Evolutionary conservation across 1,140 invertebrate species (phyloP), one percentile per base, ranked within the genome.

Genomic region (Phortica variegata): DNA sequence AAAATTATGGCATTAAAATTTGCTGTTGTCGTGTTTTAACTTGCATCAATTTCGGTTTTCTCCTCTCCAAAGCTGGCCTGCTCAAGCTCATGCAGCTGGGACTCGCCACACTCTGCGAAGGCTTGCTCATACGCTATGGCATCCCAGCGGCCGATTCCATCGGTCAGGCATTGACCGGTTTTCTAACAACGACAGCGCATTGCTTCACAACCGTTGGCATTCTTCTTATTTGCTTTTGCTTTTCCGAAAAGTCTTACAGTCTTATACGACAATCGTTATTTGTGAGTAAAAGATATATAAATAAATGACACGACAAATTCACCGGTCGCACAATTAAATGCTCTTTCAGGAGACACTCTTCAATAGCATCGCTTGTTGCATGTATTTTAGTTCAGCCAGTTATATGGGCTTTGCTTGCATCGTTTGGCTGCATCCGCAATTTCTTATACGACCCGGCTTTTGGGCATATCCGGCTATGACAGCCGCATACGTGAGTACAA

Each of bases 381-480:
- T 90, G 60, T 90, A 90, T 60, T 63, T 90, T 32, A 85, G 84
- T 20, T 85, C 87, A 0, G 83, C 89, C 0, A 83, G 84, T 1
- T 90, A 88, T 65, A 81, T 93, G 70, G 85, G 85, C 2, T 85
- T 88, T 49, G 82, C 86, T 1, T 87, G 88, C 10, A 87, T 88
- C 60, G 75, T 88, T 17, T 88, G 85, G 71, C 71, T 91, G 21
- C 85, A 86, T 73, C 83, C 86, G 0, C 82, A 85, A 62, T 82
- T 82, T 51, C 68, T 77, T 2, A 40, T 79, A 6, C 71, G 79
- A 37, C 79, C 68, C 32, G 81, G 81, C 54, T 82, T 81, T 58
- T 78, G 79, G 40, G 87, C 85, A 19, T 91, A 89, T 78, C 89
- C 88, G 12, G 88, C 88, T 2, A 89, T 91, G 86, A 88, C 86